Conservation (phyloP, 2,797 vertebrate genomes). For the Gastrophryne carolinensis region DNA sequence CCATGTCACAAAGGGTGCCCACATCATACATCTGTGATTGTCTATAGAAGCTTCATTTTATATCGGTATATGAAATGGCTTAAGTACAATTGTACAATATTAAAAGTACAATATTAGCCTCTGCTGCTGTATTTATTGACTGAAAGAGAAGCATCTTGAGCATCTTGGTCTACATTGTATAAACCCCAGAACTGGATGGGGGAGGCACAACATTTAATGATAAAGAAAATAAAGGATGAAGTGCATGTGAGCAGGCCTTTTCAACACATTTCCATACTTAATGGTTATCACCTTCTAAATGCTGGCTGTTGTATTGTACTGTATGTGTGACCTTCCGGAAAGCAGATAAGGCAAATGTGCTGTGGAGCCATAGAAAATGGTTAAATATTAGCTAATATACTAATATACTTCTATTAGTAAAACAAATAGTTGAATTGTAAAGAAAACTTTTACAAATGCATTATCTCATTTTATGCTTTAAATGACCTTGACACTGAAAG, state of each 20-base stretch:
- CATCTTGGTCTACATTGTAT: no score
- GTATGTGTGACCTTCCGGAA: slow-evolving; percentile 38
- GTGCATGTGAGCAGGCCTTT: background rate
- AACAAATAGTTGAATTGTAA: slow-evolving; percentile 44
- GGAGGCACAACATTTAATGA: slow-evolving; percentile 1
- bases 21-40: no score
- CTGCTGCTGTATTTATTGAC: no score
- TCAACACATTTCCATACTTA: slow-evolving; percentile 3
- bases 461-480: slow-evolving; percentile 41
- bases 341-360: slow-evolving; percentile 42
- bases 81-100: no score
- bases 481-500: slow-evolving; percentile 43
- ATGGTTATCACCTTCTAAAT: slow-evolving; percentile 8
- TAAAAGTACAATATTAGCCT: no score
- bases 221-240: slow-evolving; percentile 7
- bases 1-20: no score
- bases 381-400: slow-evolving; percentile 46
- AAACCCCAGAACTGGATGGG: background rate
- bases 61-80: no score
- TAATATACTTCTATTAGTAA: slow-evolving; percentile 48
- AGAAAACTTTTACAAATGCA: slow-evolving; percentile 24
- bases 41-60: no score
- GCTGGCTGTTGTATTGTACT: slow-evolving; percentile 12
- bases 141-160: no score
- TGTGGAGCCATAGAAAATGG: slow-evolving; percentile 9